phyloP scores from a whole-genome alignment of 1,140 invertebrate species.

The Lordiphosa collinella region DNA sequence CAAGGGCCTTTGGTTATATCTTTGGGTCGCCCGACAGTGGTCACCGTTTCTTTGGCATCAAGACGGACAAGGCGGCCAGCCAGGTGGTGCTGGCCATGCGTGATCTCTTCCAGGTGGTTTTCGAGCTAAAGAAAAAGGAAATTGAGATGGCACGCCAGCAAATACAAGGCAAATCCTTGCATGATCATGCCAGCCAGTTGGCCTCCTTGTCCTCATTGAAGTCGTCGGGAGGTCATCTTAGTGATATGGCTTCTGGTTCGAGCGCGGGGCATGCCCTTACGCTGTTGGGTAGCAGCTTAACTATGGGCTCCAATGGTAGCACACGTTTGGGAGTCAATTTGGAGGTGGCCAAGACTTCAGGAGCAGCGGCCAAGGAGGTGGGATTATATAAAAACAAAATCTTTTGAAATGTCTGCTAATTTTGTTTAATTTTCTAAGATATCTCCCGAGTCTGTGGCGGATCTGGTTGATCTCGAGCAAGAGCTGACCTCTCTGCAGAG shows the following conservation, averaged over 20 bases:
- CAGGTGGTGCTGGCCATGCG: constrained; percentile 97
- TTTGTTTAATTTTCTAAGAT: constrained; percentile 36
- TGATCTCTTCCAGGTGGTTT: constrained; percentile 98
- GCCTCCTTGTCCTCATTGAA: constrained; percentile 64
- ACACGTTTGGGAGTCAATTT: constrained; percentile 62
- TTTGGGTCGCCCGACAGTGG: constrained; percentile 97
- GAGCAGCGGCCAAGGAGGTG: constrained; percentile 67
- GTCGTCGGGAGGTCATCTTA: constrained; percentile 12
- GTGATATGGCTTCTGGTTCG: constrained; percentile 42
- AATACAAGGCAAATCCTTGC: constrained; percentile 85
- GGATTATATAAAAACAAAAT: neutral
- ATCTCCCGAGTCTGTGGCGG: constrained; percentile 83
- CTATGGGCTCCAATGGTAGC: constrained; percentile 41
- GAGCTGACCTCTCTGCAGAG: constrained; percentile 94
- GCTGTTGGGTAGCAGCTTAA: constrained; percentile 38
- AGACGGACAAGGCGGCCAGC: constrained; percentile 98
- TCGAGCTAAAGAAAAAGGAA: constrained; percentile 98
- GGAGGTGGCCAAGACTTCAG: constrained; percentile 48
- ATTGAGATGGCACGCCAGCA: constrained; percentile 95
- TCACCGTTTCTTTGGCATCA: constrained; percentile 98
- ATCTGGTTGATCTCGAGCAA: constrained; percentile 95
- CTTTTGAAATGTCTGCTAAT: too few relatives aligned
- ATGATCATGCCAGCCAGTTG: constrained; percentile 76
- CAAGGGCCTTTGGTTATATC: constrained; percentile 98
- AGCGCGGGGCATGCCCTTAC: constrained; percentile 29